Evolutionary conservation across 2,113 vertebrate species (phyloP).

Genomic region (Tetrao urogallus): DNA sequence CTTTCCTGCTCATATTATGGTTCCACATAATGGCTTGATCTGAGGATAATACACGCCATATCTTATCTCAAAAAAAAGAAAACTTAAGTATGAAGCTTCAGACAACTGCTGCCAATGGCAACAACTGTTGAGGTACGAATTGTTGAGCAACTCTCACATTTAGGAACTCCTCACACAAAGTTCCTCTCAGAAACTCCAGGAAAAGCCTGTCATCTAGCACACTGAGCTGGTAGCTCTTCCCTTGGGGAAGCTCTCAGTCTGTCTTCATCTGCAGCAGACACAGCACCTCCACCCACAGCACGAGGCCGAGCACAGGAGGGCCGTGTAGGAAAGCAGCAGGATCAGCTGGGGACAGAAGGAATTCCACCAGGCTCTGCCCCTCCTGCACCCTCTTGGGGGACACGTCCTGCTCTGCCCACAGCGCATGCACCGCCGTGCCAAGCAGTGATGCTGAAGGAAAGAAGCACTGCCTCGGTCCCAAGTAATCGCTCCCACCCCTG

Average conservation of each 20-base stretch:
- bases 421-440: not conserved
- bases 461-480: not conserved
- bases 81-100: not conserved
- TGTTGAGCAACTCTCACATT: not conserved
- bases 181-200: not conserved
- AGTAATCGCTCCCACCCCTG: not conserved
- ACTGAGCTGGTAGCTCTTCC: not conserved
- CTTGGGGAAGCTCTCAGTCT: not conserved
- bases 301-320: rapidly evolving
- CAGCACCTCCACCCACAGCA: not conserved
- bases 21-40: not conserved
- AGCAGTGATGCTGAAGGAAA: not conserved
- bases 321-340: rapidly evolving
- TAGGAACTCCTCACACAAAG: not conserved
- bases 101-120: not conserved
- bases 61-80: not conserved
- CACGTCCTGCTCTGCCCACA: rapidly evolving
- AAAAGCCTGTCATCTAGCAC: rapidly evolving
- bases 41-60: not conserved
- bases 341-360: not conserved
- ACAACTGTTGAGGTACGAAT: not conserved
- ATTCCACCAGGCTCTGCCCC: not conserved
- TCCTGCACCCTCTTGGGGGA: not conserved
- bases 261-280: not conserved
- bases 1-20: not conserved